phyloP scores from a whole-genome alignment of 37 sponge, comb jelly and placozoan genomes.

The Diacarnus erythraeanus region DNA sequence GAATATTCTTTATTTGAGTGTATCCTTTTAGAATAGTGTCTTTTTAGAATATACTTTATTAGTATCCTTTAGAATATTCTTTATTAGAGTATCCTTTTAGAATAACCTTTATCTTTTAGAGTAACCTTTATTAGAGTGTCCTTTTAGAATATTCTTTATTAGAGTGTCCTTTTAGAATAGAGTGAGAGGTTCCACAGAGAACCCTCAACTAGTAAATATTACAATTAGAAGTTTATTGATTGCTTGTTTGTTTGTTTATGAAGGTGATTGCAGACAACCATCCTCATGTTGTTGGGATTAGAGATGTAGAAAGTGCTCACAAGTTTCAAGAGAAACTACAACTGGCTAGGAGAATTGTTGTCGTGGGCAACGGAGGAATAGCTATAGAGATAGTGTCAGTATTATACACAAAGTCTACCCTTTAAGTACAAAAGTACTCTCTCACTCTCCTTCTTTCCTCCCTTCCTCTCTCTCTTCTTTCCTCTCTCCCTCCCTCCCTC shows the following conservation, averaged over 20 bases:
- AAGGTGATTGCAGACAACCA: constrained; percentile 49
- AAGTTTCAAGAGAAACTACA: constrained; percentile 69
- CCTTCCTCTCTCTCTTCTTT: too few species aligned
- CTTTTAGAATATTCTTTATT: too few species aligned
- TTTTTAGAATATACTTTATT: too few species aligned
- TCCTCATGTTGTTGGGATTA: constrained; percentile 80
- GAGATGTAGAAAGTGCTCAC: constrained; percentile 97
- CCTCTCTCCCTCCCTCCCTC: too few species aligned
- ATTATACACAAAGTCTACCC: too few species aligned
- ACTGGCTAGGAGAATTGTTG: constrained; percentile 71
- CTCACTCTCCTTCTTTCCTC: too few species aligned
- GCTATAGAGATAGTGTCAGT: constrained; percentile 96
- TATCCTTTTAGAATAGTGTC: not conserved
- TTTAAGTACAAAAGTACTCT: too few species aligned
- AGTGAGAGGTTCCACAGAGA: too few species aligned
- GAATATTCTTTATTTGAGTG: not conserved
- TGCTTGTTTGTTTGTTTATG: not conserved
- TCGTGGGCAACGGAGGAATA: constrained; percentile 98
- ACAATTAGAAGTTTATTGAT: not conserved
- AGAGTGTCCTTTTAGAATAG: not conserved
- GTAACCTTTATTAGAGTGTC: too few species aligned
- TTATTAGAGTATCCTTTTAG: too few species aligned
- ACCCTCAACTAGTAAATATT: not conserved
- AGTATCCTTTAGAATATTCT: too few species aligned
- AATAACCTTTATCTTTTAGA: too few species aligned